Evolutionary conservation across 2,888 invertebrate genomes (phyloP), one percentile per base, ranked within the genome.

Genomic region (Tethea ocularis): DNA sequence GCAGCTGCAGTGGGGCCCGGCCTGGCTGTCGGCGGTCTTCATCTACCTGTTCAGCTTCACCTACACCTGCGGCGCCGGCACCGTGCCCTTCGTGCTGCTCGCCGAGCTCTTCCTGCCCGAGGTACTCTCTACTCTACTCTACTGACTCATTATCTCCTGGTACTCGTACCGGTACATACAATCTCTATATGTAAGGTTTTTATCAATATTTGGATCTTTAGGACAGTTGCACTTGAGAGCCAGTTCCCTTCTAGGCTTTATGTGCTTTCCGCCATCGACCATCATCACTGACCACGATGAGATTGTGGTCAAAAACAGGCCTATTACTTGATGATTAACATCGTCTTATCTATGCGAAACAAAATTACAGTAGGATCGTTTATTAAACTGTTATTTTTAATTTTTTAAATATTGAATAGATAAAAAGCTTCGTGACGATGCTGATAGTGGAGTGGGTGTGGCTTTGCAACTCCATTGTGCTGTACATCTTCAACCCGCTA

Each of bases 61-160:
- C 0, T 83, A 73, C 58, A 82, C 78, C 0, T 57, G 81, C 1
- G 88, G 89, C 2, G 82, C 84, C 0, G 87, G 87, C 0, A 87
- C 83, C 0, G 77, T 88, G n/a, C 85, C 88, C 0, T 82, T 69
- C 23, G 80, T 88, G 1, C 56, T 88, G 2, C 54, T 77, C 0
- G 78, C 83, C 52, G 89, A 89, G 58, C 64, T 87, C 1, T 88
- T 87, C 58, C 60, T 88, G 53, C 88, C 88, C n/a, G 85, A 89
- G 79, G 89, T 87, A 55, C 60, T 10, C 68, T 29, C 56, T 51
- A 13, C 11, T 13, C 11, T 10, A 61, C 24, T 33, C 52, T 1
- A 33, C 59, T 24, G 41, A 52, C 54, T 7, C 36, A 26, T 33
- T 1, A 15, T n/a, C 23, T 26, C 52, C 22, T 26, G n/a, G 10